Percentiles rank a stretch among this genome's conserved stretches.
These are phyloP conservation scores for Gisinianus flammeolus DNA, from an alignment of 2,888 invertebrate genomes.

Conservation along the genomic window DNA sequence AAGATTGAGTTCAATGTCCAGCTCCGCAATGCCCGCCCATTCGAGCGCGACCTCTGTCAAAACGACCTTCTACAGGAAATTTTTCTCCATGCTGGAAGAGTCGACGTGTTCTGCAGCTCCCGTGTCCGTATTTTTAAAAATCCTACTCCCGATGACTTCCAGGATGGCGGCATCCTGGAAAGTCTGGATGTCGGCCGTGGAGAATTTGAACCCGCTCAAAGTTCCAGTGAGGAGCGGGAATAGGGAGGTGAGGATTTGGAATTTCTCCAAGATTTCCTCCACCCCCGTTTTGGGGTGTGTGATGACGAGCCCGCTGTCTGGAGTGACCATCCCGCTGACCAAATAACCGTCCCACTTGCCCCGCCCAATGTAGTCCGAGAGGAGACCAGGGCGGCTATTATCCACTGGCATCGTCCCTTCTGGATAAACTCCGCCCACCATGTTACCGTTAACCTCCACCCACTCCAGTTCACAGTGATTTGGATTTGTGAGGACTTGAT, in stretches of 20 bases:
- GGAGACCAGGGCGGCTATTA: neutral
- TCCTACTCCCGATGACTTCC: neutral
- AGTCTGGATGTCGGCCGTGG: neutral
- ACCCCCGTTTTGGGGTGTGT: neutral
- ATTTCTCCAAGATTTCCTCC: neutral
- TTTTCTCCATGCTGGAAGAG: neutral
- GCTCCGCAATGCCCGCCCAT: neutral
- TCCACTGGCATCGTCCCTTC: neutral
- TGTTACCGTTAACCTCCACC: neutral
- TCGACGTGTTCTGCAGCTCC: neutral
- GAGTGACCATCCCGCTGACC: neutral
- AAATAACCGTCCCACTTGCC: neutral
- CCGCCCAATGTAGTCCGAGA: neutral
- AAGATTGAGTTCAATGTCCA: neutral
- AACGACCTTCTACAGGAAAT: neutral
- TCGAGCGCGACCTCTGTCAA: neutral
- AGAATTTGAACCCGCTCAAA: neutral
- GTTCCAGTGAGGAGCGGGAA: neutral
- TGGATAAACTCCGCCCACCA: neutral
- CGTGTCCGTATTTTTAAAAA: neutral
- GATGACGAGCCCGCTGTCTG: neutral
- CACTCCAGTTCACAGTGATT: neutral
- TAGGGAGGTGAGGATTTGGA: neutral
- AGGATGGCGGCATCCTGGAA: neutral
- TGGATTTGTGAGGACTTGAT: neutral